Base-by-base conservation (phyloP, 2,797 vertebrate species). In the Myripristis jacobus region DNA sequence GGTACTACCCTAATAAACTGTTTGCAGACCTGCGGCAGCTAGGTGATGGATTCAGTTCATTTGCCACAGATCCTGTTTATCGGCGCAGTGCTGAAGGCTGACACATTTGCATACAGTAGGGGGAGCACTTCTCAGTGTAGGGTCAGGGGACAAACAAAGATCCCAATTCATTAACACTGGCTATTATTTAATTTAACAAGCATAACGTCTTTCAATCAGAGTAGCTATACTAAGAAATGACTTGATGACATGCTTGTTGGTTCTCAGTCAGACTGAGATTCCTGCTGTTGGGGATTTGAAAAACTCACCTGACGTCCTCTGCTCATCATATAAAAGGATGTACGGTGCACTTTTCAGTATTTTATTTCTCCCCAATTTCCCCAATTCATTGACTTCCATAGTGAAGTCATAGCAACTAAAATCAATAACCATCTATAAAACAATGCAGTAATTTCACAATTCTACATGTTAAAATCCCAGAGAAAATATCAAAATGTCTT, bases 41-140 rank as follows among this genome's bases (percentile, higher is more conserved):
- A 63, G 29, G 50, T 84, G 90, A 87, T 82, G 85, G 87, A 89
- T 85, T 78, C 16, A 24, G 74, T 77, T 87, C 63, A 73, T 88
- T 88, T 69, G 50, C 72, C 68, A 74, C 73, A 72, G 81, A 69
- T 79, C 68, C 72, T 72, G 72, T 83, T 88, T 61, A 75, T 88
- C 80, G 82, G 71, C 16, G 13, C 61, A 22, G 18, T 2, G 70
- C 80, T 60, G 66, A 41, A 81, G 82, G 86, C 82, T 3, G 27
- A 57, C 22, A 10, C 51, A 79, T 86, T 77, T 72, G 47, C 73
- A 82, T 71, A 57, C 25, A 57, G 50, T 6, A 22, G 43, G 36
- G 38, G 58, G 25, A 36, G 52, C 47, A 36, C 50, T 6, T 27
- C 52, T 75, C 75, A 22, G 50, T 16, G 47, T 61, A 25, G 34